phyloP scores from a whole-genome alignment of 2,113 vertebrate species.

The Bettongia penicillata region DNA sequence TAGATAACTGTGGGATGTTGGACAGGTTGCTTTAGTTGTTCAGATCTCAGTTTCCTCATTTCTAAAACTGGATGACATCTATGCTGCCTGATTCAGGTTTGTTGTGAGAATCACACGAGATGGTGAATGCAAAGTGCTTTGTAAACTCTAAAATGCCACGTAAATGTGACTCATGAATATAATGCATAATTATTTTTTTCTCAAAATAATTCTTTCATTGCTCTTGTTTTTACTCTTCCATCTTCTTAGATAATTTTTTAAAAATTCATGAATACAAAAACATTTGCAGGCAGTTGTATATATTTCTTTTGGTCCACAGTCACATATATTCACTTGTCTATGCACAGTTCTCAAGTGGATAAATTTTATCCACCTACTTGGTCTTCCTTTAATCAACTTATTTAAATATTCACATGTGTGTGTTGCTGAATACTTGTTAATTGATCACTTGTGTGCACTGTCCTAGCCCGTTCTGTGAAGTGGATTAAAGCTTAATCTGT shows the following conservation, averaged over 20 bases:
- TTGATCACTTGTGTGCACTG: constrained; percentile 18
- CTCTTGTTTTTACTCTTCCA: constrained; percentile 30
- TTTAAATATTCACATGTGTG: constrained; percentile 16
- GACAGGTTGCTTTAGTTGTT: too few species aligned
- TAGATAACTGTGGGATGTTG: not conserved
- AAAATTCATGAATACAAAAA: constrained; percentile 35
- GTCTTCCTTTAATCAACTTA: not conserved
- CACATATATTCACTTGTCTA: constrained; percentile 1
- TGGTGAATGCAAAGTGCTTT: not conserved
- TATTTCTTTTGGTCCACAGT: constrained; percentile 13
- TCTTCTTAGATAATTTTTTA: not conserved
- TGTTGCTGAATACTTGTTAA: not conserved
- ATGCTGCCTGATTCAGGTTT: not conserved
- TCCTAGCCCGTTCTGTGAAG: constrained; percentile 11
- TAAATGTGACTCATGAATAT: not conserved
- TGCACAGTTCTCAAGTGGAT: constrained; percentile 30
- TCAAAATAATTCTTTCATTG: constrained; percentile 9
- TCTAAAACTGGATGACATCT: not conserved
- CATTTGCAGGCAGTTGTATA: not conserved
- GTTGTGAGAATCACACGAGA: not conserved
- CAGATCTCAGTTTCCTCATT: not conserved
- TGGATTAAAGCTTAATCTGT: constrained; percentile 39
- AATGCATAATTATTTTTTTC: not conserved
- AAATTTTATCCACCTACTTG: not conserved
- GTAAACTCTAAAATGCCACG: not conserved